Evolutionary conservation across 2,888 invertebrate species (phyloP).

Genomic region (Cyaniris semiargus): DNA sequence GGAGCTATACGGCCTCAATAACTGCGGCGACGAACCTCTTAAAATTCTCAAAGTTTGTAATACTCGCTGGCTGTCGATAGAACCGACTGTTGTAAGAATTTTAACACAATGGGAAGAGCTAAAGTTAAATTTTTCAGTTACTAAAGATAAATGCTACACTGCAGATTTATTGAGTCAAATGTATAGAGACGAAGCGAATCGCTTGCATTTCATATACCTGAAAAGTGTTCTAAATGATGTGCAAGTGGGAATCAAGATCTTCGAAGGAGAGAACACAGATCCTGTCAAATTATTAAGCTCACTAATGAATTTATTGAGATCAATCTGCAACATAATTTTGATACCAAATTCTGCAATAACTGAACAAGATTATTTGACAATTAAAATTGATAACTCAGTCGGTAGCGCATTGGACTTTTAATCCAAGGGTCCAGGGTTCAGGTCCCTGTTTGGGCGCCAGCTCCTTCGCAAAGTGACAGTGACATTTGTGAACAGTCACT

Average conservation of each 20-base stretch:
- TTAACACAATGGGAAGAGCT: constrained; percentile 18
- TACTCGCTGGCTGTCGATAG: constrained; percentile 26
- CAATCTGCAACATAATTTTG: constrained; percentile 15
- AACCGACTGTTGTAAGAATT: constrained; percentile 15
- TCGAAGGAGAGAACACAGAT: constrained; percentile 38
- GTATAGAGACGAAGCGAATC: not conserved
- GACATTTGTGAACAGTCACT: no score
- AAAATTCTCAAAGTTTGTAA: constrained; percentile 18
- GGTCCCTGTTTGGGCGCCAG: no score
- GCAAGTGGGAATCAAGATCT: constrained; percentile 38
- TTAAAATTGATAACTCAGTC: no score
- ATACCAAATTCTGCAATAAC: not conserved
- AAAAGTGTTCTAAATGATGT: constrained; percentile 37
- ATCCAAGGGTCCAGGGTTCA: no score
- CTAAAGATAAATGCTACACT: constrained; percentile 12
- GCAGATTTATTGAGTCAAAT: constrained; percentile 1
- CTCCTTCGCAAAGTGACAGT: no score
- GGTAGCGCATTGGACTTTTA: no score
- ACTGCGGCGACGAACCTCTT: constrained; percentile 17
- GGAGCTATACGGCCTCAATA: not conserved
- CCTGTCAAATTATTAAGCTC: constrained; percentile 37
- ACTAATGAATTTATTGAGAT: not conserved
- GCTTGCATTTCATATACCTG: constrained; percentile 24
- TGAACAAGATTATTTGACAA: no score
- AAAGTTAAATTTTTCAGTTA: constrained; percentile 12